These are phyloP conservation scores for Chymomyza amoena DNA, from an alignment of 2,888 invertebrate species.

Conservation along the genomic window DNA sequence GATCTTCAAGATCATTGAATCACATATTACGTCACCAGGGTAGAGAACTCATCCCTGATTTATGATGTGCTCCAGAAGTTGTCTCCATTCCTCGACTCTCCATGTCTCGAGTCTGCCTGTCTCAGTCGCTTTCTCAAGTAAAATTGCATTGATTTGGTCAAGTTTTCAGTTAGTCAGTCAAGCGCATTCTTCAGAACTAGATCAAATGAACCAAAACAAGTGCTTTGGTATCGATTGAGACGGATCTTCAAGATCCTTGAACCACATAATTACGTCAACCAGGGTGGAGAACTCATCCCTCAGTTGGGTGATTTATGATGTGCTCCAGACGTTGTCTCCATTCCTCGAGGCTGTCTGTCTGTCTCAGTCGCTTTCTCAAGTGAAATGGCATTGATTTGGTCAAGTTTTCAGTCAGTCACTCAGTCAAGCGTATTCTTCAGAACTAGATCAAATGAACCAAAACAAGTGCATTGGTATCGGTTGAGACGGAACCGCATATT, in stretches of 20 bases:
- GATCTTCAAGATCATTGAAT: too few species aligned
- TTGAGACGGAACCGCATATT: too few species aligned
- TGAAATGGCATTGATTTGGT: constrained; percentile 61
- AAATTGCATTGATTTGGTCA: constrained; percentile 59
- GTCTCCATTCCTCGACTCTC: constrained; percentile 1
- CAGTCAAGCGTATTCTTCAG: background rate
- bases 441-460: too few species aligned
- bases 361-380: constrained; percentile 25
- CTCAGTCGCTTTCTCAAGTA: constrained; percentile 31
- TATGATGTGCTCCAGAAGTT: constrained; percentile 66
- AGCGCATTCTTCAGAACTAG: too few species aligned
- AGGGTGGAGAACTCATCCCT: background rate
- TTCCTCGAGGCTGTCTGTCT: too few species aligned
- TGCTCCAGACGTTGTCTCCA: constrained; percentile 49
- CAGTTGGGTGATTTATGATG: constrained; percentile 65
- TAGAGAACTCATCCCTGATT: constrained; percentile 9
- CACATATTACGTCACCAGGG: too few species aligned
- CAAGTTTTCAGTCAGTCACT: constrained; percentile 3
- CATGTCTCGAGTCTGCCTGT: too few species aligned
- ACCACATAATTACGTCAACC: too few species aligned
- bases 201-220: too few species aligned
- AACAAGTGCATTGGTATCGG: too few species aligned
- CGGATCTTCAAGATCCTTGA: too few species aligned
- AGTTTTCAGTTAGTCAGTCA: constrained; percentile 5
- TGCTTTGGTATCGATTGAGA: too few species aligned